These are phyloP conservation scores for Phalanger gymnotis DNA, from an alignment of 2,797 vertebrate genomes.

Conservation along the genomic window DNA sequence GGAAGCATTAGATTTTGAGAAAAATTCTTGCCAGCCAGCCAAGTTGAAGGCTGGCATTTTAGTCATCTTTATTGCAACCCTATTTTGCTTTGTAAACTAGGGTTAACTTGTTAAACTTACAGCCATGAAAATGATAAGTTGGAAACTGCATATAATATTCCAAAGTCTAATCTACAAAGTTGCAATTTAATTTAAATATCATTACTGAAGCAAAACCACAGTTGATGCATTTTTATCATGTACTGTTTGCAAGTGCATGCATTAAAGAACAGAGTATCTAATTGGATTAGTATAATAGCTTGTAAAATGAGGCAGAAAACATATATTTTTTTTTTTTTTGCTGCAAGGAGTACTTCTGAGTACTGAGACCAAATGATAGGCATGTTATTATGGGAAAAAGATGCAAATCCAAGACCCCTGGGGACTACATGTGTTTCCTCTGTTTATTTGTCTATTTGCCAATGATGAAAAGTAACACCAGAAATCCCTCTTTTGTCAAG, in stretches of 20 bases:
- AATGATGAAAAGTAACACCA: constrained; percentile 60
- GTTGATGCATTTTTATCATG: constrained; percentile 49
- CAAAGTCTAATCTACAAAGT: constrained; percentile 55
- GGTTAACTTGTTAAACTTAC: constrained; percentile 7
- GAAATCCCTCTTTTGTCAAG: constrained; percentile 63
- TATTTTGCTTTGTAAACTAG: constrained; percentile 13
- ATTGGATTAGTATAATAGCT: constrained; percentile 57
- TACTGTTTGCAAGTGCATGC: constrained; percentile 16
- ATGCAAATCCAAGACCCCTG: constrained; percentile 44
- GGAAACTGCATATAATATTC: not conserved
- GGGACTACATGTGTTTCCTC: constrained; percentile 71
- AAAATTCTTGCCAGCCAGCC: constrained; percentile 13
- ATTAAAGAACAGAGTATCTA: constrained; percentile 53
- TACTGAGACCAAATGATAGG: constrained; percentile 52
- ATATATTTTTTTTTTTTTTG: constrained; percentile 55
- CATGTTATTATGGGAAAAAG: constrained; percentile 55
- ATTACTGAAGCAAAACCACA: constrained; percentile 44
- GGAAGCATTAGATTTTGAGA: not conserved
- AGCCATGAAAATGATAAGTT: constrained; percentile 14
- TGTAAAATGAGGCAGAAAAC: constrained; percentile 51
- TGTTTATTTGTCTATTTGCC: constrained; percentile 44
- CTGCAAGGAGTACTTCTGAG: constrained; percentile 33
- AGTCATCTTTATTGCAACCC: not conserved
- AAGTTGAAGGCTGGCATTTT: not conserved
- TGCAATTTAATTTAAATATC: constrained; percentile 61